Evolutionary conservation across 2,797 vertebrate species (phyloP), one percentile per base, ranked within the genome.

Genomic region (Psittacula echo): DNA sequence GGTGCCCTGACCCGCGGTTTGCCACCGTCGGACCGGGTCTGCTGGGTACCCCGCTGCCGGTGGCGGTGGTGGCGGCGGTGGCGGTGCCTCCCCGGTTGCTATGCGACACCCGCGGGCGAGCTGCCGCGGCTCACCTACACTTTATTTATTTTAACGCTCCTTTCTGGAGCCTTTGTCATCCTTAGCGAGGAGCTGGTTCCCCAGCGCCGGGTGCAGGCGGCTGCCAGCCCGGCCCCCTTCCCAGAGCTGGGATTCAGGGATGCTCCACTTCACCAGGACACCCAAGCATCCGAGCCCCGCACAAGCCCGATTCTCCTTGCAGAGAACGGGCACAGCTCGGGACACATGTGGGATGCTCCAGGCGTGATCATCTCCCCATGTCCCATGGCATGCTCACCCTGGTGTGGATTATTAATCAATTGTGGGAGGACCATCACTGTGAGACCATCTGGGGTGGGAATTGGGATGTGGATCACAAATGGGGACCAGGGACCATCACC

Each of bases 71-170:
- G 84, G 82, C 5, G 79, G 83, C 32, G 75, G 65, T 81, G 85
- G 78, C 34, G 58, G 93, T 79, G 93, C 85, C 91, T 91, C 74
- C 6, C 47, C 6, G 58, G 94, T 96, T 96, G 96, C 96, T 96
- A 96, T 92, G 96, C 94, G 96, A 96, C 95, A 72, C 91, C 81
- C 90, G 79, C 96, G 82, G 92, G 96, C 94, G 90, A 93, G 95
- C 92, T 92, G 95, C 96, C 84, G 32, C 70, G 50, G 80, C 92
- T 96, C 96, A 96, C 96, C 96, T 96, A 96, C 96, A 96, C 96
- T 96, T 95, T 96, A 95, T 96, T 95, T 96, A 96, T 96, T 96
- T 96, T 96, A 96, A 95, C 82, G n/a, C 94, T 95, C 87, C 2
- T 70, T 85, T 67, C 87, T 96, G 47, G 13, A 96, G 94, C 91